Percentiles rank a stretch among this genome's conserved stretches.
phyloP scores from a whole-genome alignment of 2,888 invertebrate species.

The Orthonevra nobilis region DNA sequence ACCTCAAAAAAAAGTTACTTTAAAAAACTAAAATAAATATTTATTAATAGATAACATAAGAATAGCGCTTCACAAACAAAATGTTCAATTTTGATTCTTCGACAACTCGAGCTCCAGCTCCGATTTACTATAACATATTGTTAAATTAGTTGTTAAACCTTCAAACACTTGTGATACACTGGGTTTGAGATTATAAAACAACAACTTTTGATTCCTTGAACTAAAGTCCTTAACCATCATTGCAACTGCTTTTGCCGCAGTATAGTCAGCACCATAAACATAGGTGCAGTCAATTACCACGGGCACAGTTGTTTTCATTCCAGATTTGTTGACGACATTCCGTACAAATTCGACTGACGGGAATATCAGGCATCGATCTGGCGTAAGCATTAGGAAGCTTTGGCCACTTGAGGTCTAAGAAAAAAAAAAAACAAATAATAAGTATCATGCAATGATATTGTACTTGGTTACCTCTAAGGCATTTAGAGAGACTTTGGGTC shows the following conservation, averaged over 20 bases:
- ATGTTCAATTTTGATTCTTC: neutral
- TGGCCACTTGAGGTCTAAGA: constrained; percentile 83
- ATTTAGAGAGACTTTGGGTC: constrained; percentile 92
- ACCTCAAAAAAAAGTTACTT: neutral
- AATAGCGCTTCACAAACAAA: neutral
- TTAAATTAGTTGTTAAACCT: constrained; percentile 80
- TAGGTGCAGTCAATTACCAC: constrained; percentile 93
- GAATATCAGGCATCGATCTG: constrained; percentile 93
- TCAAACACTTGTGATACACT: constrained; percentile 90
- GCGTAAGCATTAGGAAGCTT: constrained; percentile 90
- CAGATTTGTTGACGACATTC: constrained; percentile 90
- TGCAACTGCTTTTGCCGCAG: constrained; percentile 90
- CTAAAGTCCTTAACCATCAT: constrained; percentile 88
- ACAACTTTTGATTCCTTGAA: constrained; percentile 86
- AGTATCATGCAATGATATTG: neutral
- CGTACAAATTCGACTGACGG: constrained; percentile 95
- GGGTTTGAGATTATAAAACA: constrained; percentile 91
- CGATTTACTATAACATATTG: constrained; percentile 76
- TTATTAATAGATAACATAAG: neutral
- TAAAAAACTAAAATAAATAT: neutral
- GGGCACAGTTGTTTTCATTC: constrained; percentile 84
- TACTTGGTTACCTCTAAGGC: constrained; percentile 85
- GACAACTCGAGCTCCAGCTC: constrained; percentile 72
- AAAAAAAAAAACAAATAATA: neutral
- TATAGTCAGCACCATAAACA: constrained; percentile 93